A percentile compares a stretch with the other conserved stretches of the same genome.
Conservation (phyloP, 2,113 vertebrate species). For the Azemiops feae region DNA sequence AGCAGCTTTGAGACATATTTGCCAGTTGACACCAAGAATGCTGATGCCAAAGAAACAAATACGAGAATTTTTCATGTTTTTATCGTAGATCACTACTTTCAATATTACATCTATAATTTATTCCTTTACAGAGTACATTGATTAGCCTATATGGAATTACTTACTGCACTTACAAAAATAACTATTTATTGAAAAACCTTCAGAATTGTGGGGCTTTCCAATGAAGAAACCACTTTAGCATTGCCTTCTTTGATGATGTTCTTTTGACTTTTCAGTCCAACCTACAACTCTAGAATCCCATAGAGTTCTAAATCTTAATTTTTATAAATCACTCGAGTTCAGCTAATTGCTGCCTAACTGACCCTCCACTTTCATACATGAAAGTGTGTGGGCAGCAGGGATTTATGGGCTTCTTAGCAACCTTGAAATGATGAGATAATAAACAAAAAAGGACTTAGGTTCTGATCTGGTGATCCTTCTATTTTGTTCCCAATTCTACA, state of each 20-base stretch:
- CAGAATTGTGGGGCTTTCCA: not conserved
- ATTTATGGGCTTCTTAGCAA: not conserved
- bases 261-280: not conserved
- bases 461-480: not conserved
- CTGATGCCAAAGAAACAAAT: constrained; percentile 31
- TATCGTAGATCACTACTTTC: constrained; percentile 1
- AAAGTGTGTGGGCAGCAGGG: not conserved
- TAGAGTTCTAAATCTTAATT: not conserved
- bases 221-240: not conserved
- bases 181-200: not conserved
- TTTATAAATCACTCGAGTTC: not conserved
- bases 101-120: not conserved
- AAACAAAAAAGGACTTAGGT: not conserved
- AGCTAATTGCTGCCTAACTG: not conserved
- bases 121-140: constrained; percentile 25
- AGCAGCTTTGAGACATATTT: not conserved
- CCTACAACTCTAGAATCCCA: not conserved
- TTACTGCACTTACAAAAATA: not conserved
- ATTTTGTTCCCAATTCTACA: not conserved
- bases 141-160: not conserved
- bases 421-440: not conserved
- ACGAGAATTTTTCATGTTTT: not conserved
- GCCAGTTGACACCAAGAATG: constrained; percentile 48
- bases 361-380: not conserved
- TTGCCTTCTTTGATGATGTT: not conserved